Evolutionary conservation across 2,113 vertebrate species (phyloP).

Genomic region (Thomomys bottae): DNA sequence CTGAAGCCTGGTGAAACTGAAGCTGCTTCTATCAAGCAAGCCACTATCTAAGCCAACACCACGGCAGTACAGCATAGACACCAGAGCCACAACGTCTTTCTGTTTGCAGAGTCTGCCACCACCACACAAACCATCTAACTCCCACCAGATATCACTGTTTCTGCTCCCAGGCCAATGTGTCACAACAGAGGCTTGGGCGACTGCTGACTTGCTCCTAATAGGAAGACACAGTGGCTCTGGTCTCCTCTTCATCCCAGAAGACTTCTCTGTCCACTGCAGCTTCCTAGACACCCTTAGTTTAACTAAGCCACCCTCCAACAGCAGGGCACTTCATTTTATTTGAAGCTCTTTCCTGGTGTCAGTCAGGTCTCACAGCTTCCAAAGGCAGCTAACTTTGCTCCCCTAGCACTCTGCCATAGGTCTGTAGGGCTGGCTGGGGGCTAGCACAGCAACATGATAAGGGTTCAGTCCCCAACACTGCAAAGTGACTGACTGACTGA

Average conservation of each 20-base stretch:
- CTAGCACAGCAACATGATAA: neutral
- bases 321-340: neutral
- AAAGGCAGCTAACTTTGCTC: neutral
- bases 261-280: neutral
- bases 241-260: neutral
- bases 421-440: too few species aligned
- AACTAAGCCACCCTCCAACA: neutral
- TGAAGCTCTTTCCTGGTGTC: neutral
- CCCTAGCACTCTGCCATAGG: too few species aligned
- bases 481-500: neutral
- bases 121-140: neutral
- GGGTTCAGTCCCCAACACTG: neutral
- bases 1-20: constrained; percentile 60
- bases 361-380: neutral
- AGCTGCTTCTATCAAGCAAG: constrained; percentile 49
- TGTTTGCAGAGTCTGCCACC: neutral
- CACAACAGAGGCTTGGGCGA: neutral
- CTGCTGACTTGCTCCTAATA: neutral
- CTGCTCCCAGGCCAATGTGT: neutral
- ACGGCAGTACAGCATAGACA: neutral
- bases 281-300: neutral
- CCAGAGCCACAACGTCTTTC: neutral
- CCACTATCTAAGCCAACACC: constrained; percentile 60
- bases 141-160: neutral
- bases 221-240: neutral